These are phyloP conservation scores for Lathamus discolor DNA, from an alignment of 2,113 vertebrate genomes.

Conservation along the genomic window DNA sequence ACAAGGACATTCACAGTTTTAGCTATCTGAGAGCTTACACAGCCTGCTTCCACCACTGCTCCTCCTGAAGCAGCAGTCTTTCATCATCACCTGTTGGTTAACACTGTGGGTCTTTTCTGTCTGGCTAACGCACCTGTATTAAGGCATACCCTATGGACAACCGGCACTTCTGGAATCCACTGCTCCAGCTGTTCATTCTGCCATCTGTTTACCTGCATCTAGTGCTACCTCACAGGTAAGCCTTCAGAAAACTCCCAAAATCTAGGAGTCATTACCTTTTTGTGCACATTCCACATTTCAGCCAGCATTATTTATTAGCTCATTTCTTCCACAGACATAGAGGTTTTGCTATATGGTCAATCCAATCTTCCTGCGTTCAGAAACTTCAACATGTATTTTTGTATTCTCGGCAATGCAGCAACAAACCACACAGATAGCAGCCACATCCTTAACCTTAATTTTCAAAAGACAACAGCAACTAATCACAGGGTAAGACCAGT, in stretches of 20 bases:
- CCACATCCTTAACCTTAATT: background rate
- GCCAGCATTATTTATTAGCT: background rate
- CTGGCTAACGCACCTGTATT: background rate
- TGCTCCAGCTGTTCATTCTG: background rate
- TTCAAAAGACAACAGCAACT: background rate
- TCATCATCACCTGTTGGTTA: rapidly evolving
- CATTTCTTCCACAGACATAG: background rate
- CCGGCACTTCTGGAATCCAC: background rate
- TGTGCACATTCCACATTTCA: background rate
- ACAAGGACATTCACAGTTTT: background rate
- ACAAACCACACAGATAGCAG: background rate
- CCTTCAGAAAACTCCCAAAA: background rate
- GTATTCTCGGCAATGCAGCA: background rate
- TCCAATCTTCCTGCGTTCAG: background rate
- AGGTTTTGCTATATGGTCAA: background rate
- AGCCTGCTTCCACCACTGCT: background rate
- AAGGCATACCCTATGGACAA: background rate
- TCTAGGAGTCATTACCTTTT: background rate
- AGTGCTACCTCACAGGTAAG: background rate
- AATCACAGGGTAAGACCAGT: background rate
- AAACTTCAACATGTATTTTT: background rate
- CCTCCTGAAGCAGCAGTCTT: background rate
- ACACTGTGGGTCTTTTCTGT: background rate
- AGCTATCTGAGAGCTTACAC: rapidly evolving
- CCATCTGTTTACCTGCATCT: background rate